Evolutionary conservation across 2,113 vertebrate genomes (phyloP), one percentile per base, ranked within the genome.

Genomic region (Chaenocephalus aceratus): DNA sequence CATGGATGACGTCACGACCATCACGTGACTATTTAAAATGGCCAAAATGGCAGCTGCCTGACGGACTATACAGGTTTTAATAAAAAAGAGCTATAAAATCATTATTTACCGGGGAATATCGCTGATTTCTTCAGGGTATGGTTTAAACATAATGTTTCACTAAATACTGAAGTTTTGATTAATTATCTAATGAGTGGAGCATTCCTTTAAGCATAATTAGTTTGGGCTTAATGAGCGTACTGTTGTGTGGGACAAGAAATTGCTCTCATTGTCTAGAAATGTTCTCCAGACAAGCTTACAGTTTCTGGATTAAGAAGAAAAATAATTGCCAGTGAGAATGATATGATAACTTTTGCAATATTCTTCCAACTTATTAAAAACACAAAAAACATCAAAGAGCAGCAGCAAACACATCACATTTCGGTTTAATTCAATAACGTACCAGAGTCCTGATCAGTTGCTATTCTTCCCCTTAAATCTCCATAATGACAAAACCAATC

Each of bases 311-410:
- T 53, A 58, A 84, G 51, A 62, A 61, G 53, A 14, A 45, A 65
- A 58, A 45, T 49, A 8, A 51, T n/a, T 56, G 26, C 18, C 57
- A 54, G 9, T 12, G 15, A 71, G 4, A 80, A 86, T 72, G 11
- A 72, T 15, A 59, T 14, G 59, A 16, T 64, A 83, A 26, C 13
- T 83, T 80, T 84, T 79, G 49, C 64, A 72, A 60, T 53, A 59
- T 82, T 85, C 72, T 79, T 66, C 46, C n/a, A 80, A 75, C 4
- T 78, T 67, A 79, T 84, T 81, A 67, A 86, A 87, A 87, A 72
- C 3, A 74, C 18, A 63, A 67, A 66, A 69, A 65, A 77, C 10
- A 48, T 62, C 45, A 52, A 65, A 68, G 60, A 57, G 46, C 72
- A 79, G 60, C 58, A 56, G 48, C 45, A 67, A 68, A 76, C 16